Evolutionary conservation across 1,140 invertebrate species (phyloP).

Genomic region (Lerema accius): DNA sequence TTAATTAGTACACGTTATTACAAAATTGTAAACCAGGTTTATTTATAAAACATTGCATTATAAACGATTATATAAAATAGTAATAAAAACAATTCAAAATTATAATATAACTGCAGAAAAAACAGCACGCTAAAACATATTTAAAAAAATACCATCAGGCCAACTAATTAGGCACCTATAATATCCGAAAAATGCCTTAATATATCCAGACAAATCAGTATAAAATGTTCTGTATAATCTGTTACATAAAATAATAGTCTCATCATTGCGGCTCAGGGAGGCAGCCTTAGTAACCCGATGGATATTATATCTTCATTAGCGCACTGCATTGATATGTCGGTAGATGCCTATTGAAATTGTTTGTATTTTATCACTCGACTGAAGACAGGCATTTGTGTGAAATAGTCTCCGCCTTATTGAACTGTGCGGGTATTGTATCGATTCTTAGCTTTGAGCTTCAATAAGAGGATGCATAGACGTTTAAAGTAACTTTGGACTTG

Average conservation of each 20-base stretch:
- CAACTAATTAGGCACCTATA: no score
- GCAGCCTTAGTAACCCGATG: slow-evolving; percentile 44
- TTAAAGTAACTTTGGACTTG: background rate
- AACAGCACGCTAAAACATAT: no score
- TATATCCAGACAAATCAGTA: background rate
- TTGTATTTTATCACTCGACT: slow-evolving; percentile 70
- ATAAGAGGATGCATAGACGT: slow-evolving; percentile 14
- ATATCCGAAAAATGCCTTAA: no score
- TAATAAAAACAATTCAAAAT: no score
- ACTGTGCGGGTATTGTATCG: slow-evolving; percentile 43
- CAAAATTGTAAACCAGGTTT: no score
- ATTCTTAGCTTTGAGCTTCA: slow-evolving; percentile 28
- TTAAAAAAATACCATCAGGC: no score
- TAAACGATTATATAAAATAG: no score
- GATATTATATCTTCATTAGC: slow-evolving; percentile 81
- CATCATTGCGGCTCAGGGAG: background rate
- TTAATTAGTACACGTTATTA: no score
- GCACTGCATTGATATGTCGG: slow-evolving; percentile 74
- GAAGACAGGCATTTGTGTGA: slow-evolving; percentile 48
- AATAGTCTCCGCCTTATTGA: slow-evolving; percentile 54
- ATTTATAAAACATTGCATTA: no score
- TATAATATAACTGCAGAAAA: no score
- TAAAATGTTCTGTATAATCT: background rate
- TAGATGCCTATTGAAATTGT: slow-evolving; percentile 70
- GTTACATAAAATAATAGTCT: background rate